A percentile compares a stretch with the other conserved stretches of the same genome.
These are phyloP conservation scores for Tipula vernalis DNA, from an alignment of 2,888 invertebrate genomes.

Conservation along the genomic window DNA sequence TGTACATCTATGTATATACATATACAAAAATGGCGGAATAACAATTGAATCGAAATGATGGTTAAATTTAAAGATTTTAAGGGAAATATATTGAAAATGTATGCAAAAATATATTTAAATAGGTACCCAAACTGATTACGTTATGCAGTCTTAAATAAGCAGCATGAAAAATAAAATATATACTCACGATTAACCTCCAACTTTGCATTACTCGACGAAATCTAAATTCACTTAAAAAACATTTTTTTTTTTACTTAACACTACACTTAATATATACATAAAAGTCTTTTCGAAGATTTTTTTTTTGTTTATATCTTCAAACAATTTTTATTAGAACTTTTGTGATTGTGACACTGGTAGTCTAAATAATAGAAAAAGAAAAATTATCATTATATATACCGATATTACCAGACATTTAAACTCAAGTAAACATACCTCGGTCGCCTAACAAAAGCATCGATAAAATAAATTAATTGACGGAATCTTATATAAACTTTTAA, in stretches of 20 bases:
- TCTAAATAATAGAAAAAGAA: not conserved
- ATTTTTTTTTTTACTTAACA: not conserved
- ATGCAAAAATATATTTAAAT: not conserved
- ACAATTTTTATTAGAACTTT: not conserved
- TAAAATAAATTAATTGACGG: not conserved
- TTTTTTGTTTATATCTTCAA: not conserved
- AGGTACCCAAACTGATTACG: not conserved
- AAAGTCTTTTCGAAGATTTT: not conserved
- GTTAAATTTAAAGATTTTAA: not conserved
- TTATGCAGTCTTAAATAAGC: not conserved
- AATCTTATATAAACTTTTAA: not conserved
- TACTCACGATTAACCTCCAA: not conserved
- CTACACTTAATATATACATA: not conserved
- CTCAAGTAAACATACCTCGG: not conserved
- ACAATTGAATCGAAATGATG: not conserved
- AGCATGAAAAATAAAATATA: not conserved
- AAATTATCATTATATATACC: not conserved
- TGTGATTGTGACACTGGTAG: not conserved
- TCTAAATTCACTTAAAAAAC: not conserved
- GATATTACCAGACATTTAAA: not conserved
- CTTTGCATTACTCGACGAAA: not conserved
- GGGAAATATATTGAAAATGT: not conserved
- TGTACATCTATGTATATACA: not conserved
- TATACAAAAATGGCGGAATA: not conserved
- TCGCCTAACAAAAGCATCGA: not conserved